A percentile compares a stretch with the other conserved stretches of the same genome.
phyloP scores from a whole-genome alignment of 2,113 vertebrate species.

The Vimba vimba region DNA sequence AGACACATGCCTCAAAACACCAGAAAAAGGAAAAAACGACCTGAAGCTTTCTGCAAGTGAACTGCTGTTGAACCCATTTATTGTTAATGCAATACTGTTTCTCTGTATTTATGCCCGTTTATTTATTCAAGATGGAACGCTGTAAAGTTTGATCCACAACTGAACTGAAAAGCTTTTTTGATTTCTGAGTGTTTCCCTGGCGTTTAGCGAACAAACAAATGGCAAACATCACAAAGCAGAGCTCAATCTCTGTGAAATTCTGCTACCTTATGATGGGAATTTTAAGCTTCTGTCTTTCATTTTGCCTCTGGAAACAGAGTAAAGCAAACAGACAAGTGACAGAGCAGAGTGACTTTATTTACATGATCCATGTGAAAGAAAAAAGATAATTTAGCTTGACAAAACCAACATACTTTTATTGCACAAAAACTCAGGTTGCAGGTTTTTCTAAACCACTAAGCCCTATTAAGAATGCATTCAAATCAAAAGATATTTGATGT shows the following conservation, averaged over 20 bases:
- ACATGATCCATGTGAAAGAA: background rate
- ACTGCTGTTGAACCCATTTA: conserved; percentile 24
- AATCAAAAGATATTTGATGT: no score
- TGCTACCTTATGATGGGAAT: background rate
- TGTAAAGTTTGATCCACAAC: background rate
- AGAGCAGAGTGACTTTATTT: background rate
- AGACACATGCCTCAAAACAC: background rate
- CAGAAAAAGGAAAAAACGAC: conserved; percentile 16
- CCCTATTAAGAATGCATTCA: no score
- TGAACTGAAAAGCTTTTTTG: conserved; percentile 19
- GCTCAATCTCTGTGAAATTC: background rate
- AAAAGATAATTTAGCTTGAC: background rate
- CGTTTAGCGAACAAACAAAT: conserved; percentile 17
- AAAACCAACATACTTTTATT: background rate
- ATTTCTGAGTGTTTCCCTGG: conserved; percentile 1
- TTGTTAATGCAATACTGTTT: conserved; percentile 2
- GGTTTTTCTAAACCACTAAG: no score
- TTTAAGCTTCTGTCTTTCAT: background rate
- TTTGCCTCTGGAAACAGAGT: background rate
- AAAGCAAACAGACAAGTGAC: background rate
- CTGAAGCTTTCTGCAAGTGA: conserved; percentile 23
- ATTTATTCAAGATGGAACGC: conserved; percentile 31
- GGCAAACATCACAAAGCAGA: background rate
- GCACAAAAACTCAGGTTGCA: no score
- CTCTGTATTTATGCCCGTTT: background rate